Percentiles rank a stretch among this genome's conserved stretches.
phyloP scores from a whole-genome alignment of 2,113 vertebrate genomes.

The Blennius ocellaris region DNA sequence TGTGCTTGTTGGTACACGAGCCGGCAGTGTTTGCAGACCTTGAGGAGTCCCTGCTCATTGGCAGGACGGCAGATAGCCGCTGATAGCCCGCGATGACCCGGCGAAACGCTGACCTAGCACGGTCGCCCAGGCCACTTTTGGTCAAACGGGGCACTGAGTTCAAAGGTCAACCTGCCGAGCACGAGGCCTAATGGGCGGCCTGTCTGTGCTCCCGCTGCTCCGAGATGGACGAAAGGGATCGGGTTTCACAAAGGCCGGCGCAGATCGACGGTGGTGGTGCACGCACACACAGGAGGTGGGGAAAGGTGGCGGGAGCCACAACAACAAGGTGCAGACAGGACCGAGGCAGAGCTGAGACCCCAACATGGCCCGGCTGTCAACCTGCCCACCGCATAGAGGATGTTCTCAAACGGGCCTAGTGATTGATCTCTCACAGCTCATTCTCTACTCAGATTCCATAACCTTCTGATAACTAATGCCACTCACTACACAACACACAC shows the following conservation, averaged over 20 bases:
- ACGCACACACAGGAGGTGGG: constrained; percentile 5
- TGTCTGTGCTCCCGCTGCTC: constrained; percentile 72
- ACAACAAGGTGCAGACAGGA: constrained; percentile 79
- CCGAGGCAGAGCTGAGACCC: constrained; percentile 43
- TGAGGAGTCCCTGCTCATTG: constrained; percentile 57
- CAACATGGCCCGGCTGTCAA: constrained; percentile 62
- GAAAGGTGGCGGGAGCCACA: constrained; percentile 61
- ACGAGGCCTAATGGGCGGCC: constrained; percentile 72
- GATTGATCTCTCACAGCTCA: constrained; percentile 70
- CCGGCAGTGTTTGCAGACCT: constrained; percentile 73
- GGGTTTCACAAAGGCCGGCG: constrained; percentile 76
- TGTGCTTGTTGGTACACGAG: constrained; percentile 33
- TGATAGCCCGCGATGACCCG: constrained; percentile 79
- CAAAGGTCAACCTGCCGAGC: constrained; percentile 75
- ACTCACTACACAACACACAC: constrained; percentile 30
- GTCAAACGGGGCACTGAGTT: constrained; percentile 65
- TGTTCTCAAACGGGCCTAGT: constrained; percentile 53
- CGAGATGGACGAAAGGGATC: constrained; percentile 76
- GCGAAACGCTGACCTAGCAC: constrained; percentile 64
- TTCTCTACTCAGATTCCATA: constrained; percentile 65
- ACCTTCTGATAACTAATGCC: constrained; percentile 42
- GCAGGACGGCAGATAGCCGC: constrained; percentile 72
- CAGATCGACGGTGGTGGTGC: constrained; percentile 15
- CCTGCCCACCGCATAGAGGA: constrained; percentile 65
- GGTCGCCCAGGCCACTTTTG: constrained; percentile 61